Conservation (phyloP, 2,113 vertebrate species). For the Hippocampus abdominalis region DNA sequence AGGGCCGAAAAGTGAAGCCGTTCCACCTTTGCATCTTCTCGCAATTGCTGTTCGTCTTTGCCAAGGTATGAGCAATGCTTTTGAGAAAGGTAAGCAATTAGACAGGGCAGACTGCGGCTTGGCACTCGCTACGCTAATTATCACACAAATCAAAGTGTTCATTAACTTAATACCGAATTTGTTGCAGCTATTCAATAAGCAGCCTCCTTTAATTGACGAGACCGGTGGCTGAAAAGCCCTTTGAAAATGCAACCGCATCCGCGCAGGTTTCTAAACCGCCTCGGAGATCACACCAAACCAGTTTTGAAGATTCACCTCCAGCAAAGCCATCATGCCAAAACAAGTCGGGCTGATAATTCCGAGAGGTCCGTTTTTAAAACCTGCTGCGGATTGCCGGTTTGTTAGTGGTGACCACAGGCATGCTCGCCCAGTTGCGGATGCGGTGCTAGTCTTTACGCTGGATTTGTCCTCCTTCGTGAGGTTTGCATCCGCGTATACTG, state of each 20-base stretch:
- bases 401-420: conserved; percentile 54
- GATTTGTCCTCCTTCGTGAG: conserved; percentile 3
- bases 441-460: background rate
- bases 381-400: conserved; percentile 63
- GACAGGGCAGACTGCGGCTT: background rate
- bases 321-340: conserved; percentile 75
- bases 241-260: conserved; percentile 9
- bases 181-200: conserved; percentile 3
- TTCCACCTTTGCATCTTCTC: conserved; percentile 32
- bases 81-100: background rate
- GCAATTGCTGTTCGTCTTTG: conserved; percentile 46
- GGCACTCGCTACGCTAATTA: background rate
- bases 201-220: conserved; percentile 1
- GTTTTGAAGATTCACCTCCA: conserved; percentile 65
- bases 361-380: conserved; percentile 74
- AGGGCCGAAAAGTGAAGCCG: background rate
- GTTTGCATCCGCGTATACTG: conserved; percentile 7
- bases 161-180: conserved; percentile 18
- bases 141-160: conserved; percentile 27
- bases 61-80: conserved; percentile 37
- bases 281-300: conserved; percentile 66
- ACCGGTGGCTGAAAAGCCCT: background rate
- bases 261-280: background rate
- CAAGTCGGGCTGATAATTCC: conserved; percentile 76
- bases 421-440: conserved; percentile 18